Evolutionary conservation across 2,113 vertebrate genomes (phyloP).

Genomic region (Cyanoramphus novaezelandiae): DNA sequence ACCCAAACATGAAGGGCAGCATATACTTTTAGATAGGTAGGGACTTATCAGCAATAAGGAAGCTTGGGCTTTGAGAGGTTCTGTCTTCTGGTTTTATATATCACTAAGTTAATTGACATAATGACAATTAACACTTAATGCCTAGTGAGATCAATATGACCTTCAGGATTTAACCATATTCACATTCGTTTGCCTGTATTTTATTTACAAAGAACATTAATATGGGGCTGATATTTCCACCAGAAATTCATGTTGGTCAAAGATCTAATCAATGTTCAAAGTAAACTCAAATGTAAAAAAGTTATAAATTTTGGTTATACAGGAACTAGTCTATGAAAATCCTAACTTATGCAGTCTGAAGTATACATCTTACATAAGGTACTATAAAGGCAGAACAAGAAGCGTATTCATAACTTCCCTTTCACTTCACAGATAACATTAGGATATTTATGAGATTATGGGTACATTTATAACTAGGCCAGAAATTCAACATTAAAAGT

Average conservation of each 20-base stretch:
- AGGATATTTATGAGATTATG: slow-evolving; percentile 5
- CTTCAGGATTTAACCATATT: background rate
- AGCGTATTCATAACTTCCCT: background rate
- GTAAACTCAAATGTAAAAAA: background rate
- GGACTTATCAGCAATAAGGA: background rate
- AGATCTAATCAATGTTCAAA: background rate
- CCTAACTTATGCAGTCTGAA: background rate
- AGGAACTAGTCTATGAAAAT: background rate
- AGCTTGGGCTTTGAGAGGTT: background rate
- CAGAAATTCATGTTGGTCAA: background rate
- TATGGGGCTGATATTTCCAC: background rate
- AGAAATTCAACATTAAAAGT: background rate
- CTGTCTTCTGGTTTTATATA: background rate
- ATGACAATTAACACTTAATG: background rate
- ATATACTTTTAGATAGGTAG: background rate
- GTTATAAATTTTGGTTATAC: background rate
- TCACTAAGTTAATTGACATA: background rate
- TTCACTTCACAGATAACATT: background rate
- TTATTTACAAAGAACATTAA: background rate
- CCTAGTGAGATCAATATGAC: background rate
- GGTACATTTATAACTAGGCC: background rate
- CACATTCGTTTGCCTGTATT: background rate
- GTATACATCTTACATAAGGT: background rate
- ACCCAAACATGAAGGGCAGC: background rate
- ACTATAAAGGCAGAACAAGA: background rate